These are phyloP conservation scores for Labrus mixtus DNA, from an alignment of 2,113 vertebrate species.

Conservation along the genomic window DNA sequence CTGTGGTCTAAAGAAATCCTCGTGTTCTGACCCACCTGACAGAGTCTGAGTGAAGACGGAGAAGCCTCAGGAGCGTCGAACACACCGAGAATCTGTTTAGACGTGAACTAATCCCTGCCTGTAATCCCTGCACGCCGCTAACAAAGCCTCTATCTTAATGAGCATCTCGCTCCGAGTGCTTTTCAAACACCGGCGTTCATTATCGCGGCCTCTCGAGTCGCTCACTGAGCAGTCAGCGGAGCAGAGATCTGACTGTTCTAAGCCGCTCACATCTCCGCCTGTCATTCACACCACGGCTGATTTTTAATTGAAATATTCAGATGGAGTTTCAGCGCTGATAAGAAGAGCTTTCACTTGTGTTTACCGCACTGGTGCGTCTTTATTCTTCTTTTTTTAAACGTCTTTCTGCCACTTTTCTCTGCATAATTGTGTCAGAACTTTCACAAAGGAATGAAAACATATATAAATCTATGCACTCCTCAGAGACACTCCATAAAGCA, in stretches of 20 bases:
- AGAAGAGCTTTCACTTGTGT: slow-evolving; percentile 5
- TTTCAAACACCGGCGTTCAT: slow-evolving; percentile 64
- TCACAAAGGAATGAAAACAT: no score
- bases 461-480: no score
- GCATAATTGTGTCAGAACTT: no score
- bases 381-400: neutral
- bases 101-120: slow-evolving; percentile 71
- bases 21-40: slow-evolving; percentile 52
- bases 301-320: slow-evolving; percentile 41
- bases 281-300: slow-evolving; percentile 36
- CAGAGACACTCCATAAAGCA: no score
- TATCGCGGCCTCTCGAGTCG: slow-evolving; percentile 37
- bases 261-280: slow-evolving; percentile 31
- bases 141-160: slow-evolving; percentile 73
- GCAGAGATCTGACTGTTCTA: slow-evolving; percentile 26
- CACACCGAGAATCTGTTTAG: slow-evolving; percentile 63
- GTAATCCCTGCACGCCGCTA: slow-evolving; percentile 61
- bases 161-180: slow-evolving; percentile 68
- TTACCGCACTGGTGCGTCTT: neutral
- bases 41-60: slow-evolving; percentile 37
- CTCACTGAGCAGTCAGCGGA: slow-evolving; percentile 37
- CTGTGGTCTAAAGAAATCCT: neutral
- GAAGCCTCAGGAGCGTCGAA: slow-evolving; percentile 27
- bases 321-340: slow-evolving; percentile 16
- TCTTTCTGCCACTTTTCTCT: neutral